A percentile compares a stretch with the other conserved stretches of the same genome.
These are phyloP conservation scores for Lampris incognitus DNA, from an alignment of 2,113 vertebrate species.

Conservation along the genomic window DNA sequence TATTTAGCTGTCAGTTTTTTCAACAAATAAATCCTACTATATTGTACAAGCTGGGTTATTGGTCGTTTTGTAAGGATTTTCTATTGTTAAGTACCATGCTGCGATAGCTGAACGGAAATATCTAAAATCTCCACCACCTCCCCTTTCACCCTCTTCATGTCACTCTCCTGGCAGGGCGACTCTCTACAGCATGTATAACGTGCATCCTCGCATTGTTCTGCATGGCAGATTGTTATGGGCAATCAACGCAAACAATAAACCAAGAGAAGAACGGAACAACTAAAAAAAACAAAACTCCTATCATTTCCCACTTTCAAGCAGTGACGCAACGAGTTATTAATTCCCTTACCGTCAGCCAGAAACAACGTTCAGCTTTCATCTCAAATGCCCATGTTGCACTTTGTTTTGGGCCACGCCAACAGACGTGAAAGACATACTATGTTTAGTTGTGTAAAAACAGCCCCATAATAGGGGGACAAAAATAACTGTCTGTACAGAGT, in stretches of 20 bases:
- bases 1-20: background rate
- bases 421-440: slow-evolving; percentile 52
- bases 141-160: slow-evolving; percentile 53
- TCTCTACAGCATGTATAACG: slow-evolving; percentile 34
- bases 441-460: slow-evolving; percentile 59
- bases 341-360: background rate
- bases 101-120: slow-evolving; percentile 27
- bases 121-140: slow-evolving; percentile 17
- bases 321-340: background rate
- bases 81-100: slow-evolving; percentile 13
- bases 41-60: slow-evolving; percentile 7
- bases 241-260: slow-evolving; percentile 66
- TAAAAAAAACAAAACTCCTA: slow-evolving; percentile 5
- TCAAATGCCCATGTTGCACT: slow-evolving; percentile 15
- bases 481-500: slow-evolving; percentile 64
- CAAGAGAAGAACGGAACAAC: slow-evolving; percentile 46
- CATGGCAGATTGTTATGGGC: slow-evolving; percentile 37
- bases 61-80: background rate
- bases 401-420: slow-evolving; percentile 28
- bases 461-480: slow-evolving; percentile 55
- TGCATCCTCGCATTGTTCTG: slow-evolving; percentile 78
- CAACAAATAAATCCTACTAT: background rate
- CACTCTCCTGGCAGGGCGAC: slow-evolving; percentile 50
- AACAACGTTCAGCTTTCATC: slow-evolving; percentile 23
- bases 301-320: slow-evolving; percentile 37